phyloP scores from a whole-genome alignment of 2,113 vertebrate genomes.

The Corydoras sp. region DNA sequence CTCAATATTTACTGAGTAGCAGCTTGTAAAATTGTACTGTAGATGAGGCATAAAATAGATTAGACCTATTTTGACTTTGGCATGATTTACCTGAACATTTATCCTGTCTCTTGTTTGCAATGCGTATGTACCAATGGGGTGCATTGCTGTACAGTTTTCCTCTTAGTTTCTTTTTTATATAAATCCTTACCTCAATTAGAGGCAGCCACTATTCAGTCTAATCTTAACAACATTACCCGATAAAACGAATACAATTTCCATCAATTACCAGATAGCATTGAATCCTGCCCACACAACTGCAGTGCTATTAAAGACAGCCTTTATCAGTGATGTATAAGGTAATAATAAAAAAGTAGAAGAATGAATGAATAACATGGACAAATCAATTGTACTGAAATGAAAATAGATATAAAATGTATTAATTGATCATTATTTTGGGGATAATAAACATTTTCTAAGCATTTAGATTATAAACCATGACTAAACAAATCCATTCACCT shows the following conservation, averaged over 20 bases:
- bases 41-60: no score
- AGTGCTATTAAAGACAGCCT: not conserved
- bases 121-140: not conserved
- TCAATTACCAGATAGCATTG: constrained; percentile 41
- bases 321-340: not conserved
- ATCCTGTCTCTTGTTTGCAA: not conserved
- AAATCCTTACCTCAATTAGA: constrained; percentile 46
- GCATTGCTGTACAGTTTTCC: no score
- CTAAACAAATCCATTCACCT: no score
- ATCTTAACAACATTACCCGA: constrained; percentile 50
- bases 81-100: no score
- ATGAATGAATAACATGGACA: not conserved
- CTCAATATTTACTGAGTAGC: no score
- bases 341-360: not conserved
- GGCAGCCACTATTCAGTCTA: constrained; percentile 52
- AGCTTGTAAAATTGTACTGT: no score
- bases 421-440: no score
- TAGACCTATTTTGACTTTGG: no score
- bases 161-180: constrained; percentile 8
- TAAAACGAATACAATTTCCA: constrained; percentile 43
- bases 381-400: no score
- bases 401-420: no score
- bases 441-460: no score
- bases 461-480: no score
- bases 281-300: constrained; percentile 37